phyloP scores from a whole-genome alignment of 2,888 invertebrate genomes.

The Scaptomyza caliginosa region DNA sequence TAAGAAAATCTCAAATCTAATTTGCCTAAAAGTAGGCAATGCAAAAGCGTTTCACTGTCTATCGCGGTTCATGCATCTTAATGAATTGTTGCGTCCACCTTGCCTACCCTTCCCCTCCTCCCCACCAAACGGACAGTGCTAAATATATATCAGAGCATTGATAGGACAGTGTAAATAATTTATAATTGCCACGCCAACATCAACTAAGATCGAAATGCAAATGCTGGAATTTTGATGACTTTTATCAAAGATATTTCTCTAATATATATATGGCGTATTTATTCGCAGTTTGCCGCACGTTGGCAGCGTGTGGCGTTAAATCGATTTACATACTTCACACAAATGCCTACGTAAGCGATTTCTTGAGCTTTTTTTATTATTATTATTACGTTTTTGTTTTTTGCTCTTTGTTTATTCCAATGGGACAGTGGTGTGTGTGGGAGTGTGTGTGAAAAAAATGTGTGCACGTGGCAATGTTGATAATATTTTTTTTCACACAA shows the following conservation, averaged over 20 bases:
- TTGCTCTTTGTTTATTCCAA: conserved; percentile 39
- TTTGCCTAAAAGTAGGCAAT: conserved; percentile 73
- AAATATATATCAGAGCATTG: conserved; percentile 38
- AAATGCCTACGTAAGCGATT: conserved; percentile 69
- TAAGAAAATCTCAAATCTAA: conserved; percentile 56
- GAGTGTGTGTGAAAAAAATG: conserved; percentile 19
- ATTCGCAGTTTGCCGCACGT: conserved; percentile 54
- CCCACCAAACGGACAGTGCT: not conserved
- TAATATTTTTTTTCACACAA: conserved; percentile 48
- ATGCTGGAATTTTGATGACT: conserved; percentile 60
- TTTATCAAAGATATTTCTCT: conserved; percentile 54
- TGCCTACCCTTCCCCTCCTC: not conserved
- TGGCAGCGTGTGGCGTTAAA: conserved; percentile 42
- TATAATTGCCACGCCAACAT: conserved; percentile 63
- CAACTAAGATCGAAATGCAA: conserved; percentile 47
- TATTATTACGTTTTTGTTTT: conserved; percentile 33
- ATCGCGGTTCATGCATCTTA: conserved; percentile 74
- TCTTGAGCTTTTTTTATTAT: conserved; percentile 44
- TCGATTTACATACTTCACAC: conserved; percentile 71
- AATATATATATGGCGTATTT: conserved; percentile 36
- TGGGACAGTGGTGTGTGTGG: conserved; percentile 29
- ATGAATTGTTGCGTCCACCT: conserved; percentile 69
- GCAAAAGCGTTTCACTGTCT: conserved; percentile 32
- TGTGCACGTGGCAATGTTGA: conserved; percentile 48
- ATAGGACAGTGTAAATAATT: conserved; percentile 61